These are phyloP conservation scores for Podarcis raffonei DNA, from an alignment of 2,113 vertebrate species.

Conservation along the genomic window DNA sequence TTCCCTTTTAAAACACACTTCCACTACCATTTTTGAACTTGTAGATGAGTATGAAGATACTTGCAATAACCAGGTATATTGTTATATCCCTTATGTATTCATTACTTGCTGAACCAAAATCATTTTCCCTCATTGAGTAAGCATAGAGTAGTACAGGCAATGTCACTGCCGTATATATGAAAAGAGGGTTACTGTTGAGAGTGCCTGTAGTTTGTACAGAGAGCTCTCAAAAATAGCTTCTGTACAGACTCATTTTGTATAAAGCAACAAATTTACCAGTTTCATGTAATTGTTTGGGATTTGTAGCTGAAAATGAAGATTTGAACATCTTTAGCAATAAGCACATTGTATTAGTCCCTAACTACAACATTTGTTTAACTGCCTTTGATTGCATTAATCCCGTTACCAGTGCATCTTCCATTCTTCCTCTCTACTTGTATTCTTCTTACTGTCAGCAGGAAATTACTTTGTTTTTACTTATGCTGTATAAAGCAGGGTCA, in stretches of 20 bases:
- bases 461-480: not conserved
- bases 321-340: not conserved
- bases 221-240: not conserved
- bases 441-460: not conserved
- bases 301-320: not conserved
- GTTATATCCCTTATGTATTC: constrained; percentile 2
- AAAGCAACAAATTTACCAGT: not conserved
- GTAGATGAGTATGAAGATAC: constrained; percentile 90
- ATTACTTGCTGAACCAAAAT: not conserved
- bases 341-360: not conserved
- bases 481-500: not conserved
- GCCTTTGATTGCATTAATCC: not conserved
- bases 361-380: not conserved
- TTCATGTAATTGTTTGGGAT: not conserved
- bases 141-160: not conserved
- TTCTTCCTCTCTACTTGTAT: not conserved
- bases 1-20: constrained; percentile 88
- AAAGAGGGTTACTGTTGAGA: not conserved
- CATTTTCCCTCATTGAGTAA: not conserved
- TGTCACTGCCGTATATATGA: not conserved
- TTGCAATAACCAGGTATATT: constrained; percentile 86
- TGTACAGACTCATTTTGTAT: not conserved
- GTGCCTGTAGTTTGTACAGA: not conserved
- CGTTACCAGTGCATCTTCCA: not conserved
- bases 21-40: constrained; percentile 91